Evolutionary conservation across 2,888 invertebrate species (phyloP).

Genomic region (Antheraea assamensis): DNA sequence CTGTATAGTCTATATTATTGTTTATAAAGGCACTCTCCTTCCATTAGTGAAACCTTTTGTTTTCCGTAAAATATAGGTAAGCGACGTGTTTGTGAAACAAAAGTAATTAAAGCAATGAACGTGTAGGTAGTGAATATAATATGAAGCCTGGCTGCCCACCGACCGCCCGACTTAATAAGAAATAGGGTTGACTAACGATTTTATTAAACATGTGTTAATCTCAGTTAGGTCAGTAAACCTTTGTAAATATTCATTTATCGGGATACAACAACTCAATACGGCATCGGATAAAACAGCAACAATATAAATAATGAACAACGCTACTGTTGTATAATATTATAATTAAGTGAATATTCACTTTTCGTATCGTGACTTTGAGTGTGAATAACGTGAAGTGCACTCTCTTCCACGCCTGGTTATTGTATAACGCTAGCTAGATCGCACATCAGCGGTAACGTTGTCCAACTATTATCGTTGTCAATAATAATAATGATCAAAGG

Average conservation of each 20-base stretch:
- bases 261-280: not conserved
- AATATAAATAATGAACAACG: too few species aligned
- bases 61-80: conserved; percentile 16
- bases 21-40: conserved; percentile 12
- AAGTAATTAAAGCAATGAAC: conserved; percentile 38
- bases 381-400: too few species aligned
- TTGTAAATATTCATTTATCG: not conserved
- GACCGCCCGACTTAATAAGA: conserved; percentile 9
- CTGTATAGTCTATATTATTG: not conserved
- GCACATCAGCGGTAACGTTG: too few species aligned
- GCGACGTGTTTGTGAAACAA: conserved; percentile 30
- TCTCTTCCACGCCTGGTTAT: too few species aligned
- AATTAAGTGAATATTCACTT: too few species aligned
- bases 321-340: too few species aligned
- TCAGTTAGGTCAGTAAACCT: too few species aligned
- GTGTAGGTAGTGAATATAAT: conserved; percentile 24
- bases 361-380: too few species aligned
- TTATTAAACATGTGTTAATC: not conserved
- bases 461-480: too few species aligned
- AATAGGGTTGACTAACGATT: conserved; percentile 11
- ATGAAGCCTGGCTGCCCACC: conserved; percentile 22
- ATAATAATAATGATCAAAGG: too few species aligned
- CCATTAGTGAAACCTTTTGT: conserved; percentile 22
- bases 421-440: too few species aligned
- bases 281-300: not conserved